A percentile compares a stretch with the other conserved stretches of the same genome.
phyloP scores from a whole-genome alignment of 2,888 invertebrate genomes.

The Rhamphomyia laevipes region DNA sequence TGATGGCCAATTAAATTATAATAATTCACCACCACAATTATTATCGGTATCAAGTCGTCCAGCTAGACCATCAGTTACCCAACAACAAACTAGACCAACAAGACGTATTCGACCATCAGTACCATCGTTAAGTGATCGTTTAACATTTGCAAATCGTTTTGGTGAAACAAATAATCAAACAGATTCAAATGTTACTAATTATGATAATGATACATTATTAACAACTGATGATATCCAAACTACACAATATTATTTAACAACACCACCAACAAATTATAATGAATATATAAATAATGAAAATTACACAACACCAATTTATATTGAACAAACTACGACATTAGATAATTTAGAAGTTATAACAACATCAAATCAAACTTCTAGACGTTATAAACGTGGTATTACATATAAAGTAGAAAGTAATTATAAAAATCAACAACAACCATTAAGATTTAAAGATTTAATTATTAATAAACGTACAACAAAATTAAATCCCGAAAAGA shows the following conservation, averaged over 20 bases:
- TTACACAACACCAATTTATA: too few species aligned
- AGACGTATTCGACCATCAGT: neutral
- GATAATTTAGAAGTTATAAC: too few species aligned
- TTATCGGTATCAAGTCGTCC: neutral
- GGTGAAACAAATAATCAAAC: neutral
- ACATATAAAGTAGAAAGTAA: slow-evolving; percentile 21
- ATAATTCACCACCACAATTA: neutral
- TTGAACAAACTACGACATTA: too few species aligned
- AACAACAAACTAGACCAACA: neutral
- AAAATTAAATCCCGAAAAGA: slow-evolving; percentile 21
- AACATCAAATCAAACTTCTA: too few species aligned
- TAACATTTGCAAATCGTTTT: neutral
- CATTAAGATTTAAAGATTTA: slow-evolving; percentile 20
- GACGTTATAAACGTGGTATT: slow-evolving; percentile 15
- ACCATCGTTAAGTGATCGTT: neutral
- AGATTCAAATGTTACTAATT: neutral
- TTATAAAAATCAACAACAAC: slow-evolving; percentile 9
- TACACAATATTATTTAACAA: neutral
- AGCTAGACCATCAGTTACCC: neutral
- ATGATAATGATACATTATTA: too few species aligned
- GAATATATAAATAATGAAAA: too few species aligned
- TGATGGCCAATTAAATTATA: neutral
- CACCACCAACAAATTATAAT: neutral
- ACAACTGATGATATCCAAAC: neutral
- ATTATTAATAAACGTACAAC: slow-evolving; percentile 23